Evolutionary conservation across 2,888 invertebrate genomes (phyloP).

Genomic region (Phytoseiulus persimilis): DNA sequence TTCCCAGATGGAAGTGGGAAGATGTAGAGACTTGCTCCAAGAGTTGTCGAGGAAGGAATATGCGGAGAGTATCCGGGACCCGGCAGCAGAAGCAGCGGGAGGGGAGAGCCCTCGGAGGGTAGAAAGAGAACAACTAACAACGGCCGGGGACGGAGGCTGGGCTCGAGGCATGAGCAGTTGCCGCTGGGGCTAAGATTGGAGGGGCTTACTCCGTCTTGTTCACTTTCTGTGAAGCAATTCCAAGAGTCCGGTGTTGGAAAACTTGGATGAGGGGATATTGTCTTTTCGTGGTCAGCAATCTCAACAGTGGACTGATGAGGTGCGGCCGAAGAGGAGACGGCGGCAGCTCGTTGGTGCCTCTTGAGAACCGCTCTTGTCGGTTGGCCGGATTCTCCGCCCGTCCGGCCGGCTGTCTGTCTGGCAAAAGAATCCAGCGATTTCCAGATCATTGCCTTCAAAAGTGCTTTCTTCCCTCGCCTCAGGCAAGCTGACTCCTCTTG

Average conservation of each 20-base stretch:
- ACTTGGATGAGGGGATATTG: neutral
- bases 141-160: neutral
- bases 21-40: neutral
- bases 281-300: neutral
- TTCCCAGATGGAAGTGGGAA: neutral
- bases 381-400: neutral
- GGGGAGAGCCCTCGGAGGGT: neutral
- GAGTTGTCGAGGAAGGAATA: neutral
- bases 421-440: conserved; percentile 17
- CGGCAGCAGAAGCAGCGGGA: too few relatives aligned
- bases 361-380: neutral
- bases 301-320: neutral
- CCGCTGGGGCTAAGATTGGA: neutral
- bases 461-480: conserved; percentile 7
- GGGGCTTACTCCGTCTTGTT: neutral
- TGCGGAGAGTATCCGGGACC: neutral
- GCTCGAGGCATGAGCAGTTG: too few relatives aligned
- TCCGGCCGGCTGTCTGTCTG: neutral
- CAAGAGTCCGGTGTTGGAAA: neutral
- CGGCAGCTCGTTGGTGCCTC: neutral
- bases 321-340: neutral
- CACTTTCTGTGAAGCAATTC: neutral
- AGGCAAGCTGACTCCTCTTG: neutral
- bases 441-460: conserved; percentile 39
- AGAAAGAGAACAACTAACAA: neutral